These are phyloP conservation scores for Melinaea menophilus DNA, from an alignment of 2,888 invertebrate genomes.

Conservation along the genomic window DNA sequence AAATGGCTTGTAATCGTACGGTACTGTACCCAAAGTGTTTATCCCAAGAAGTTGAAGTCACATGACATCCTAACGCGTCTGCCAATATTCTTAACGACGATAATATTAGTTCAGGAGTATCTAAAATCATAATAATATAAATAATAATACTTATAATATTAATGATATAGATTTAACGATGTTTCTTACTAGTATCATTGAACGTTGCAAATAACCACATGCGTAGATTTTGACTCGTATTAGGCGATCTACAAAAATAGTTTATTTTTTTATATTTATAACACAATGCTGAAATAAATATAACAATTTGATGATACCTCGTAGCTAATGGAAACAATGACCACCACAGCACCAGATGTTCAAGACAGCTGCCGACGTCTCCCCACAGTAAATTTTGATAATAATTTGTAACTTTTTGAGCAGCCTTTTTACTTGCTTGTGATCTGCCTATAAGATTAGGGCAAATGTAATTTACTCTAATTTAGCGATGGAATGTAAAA, in stretches of 20 bases:
- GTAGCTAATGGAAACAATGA: conserved; percentile 84
- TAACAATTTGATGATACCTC: conserved; percentile 46
- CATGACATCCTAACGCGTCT: conserved; percentile 87
- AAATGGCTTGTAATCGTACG: too few relatives aligned
- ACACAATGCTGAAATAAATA: background rate
- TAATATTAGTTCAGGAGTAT: conserved; percentile 82
- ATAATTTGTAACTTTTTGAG: conserved; percentile 81
- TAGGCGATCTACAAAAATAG: conserved; percentile 68
- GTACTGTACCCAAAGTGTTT: conserved; percentile 72
- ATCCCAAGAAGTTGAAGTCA: conserved; percentile 90
- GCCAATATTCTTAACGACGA: conserved; percentile 86
- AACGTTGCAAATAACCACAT: conserved; percentile 81
- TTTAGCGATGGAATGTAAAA: too few relatives aligned
- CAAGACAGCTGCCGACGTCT: conserved; percentile 86
- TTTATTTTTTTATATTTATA: background rate
- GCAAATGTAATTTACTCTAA: conserved; percentile 3
- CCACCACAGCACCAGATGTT: conserved; percentile 92
- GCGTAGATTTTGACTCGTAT: conserved; percentile 80
- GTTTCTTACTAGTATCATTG: conserved; percentile 74
- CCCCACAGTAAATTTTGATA: conserved; percentile 89
- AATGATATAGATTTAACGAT: background rate
- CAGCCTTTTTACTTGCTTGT: conserved; percentile 79
- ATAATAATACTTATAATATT: background rate
- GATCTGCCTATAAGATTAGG: conserved; percentile 67
- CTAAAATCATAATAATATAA: conserved; percentile 47